Evolutionary conservation across 2,113 vertebrate species (phyloP).

Genomic region (Colistium nudipinnis): DNA sequence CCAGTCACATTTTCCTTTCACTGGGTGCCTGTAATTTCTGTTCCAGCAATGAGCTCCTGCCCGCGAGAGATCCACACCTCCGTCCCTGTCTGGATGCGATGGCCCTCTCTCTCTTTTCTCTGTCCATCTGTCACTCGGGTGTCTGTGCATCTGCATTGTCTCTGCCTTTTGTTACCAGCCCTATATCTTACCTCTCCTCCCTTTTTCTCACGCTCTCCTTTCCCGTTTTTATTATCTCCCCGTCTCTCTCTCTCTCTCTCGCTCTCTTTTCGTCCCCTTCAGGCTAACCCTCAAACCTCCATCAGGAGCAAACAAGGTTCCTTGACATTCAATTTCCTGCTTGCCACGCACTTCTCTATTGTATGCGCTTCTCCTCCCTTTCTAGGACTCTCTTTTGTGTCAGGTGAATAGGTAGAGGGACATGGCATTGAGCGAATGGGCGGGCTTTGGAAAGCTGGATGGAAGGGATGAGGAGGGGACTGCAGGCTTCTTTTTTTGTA

Average conservation of each 20-base stretch:
- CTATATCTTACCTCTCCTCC: slow-evolving; percentile 17
- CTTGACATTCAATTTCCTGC: slow-evolving; percentile 86
- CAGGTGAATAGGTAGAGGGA: slow-evolving; percentile 65
- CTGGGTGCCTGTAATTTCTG: slow-evolving; percentile 39
- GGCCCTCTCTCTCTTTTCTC: slow-evolving; percentile 17
- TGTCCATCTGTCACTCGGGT: slow-evolving; percentile 34
- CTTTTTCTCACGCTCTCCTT: slow-evolving; percentile 26
- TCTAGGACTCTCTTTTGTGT: slow-evolving; percentile 63
- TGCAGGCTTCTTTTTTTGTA: too few relatives aligned
- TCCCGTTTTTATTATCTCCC: slow-evolving; percentile 60
- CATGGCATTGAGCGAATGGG: slow-evolving; percentile 43
- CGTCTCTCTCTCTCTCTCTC: slow-evolving; percentile 34
- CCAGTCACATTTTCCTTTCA: slow-evolving; percentile 50
- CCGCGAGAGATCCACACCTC: slow-evolving; percentile 32
- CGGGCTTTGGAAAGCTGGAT: slow-evolving; percentile 40
- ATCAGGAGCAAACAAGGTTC: slow-evolving; percentile 82
- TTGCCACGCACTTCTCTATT: slow-evolving; percentile 77
- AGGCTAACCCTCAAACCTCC: slow-evolving; percentile 77
- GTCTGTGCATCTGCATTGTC: slow-evolving; percentile 60
- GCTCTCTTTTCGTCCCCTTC: slow-evolving; percentile 61
- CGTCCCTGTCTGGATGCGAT: slow-evolving; percentile 22
- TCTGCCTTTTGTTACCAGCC: slow-evolving; percentile 48
- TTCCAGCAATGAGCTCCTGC: slow-evolving; percentile 53
- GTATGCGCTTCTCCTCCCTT: slow-evolving; percentile 62
- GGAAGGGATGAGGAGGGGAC: slow-evolving; percentile 15